Base-by-base conservation (phyloP, 2,888 invertebrate species). In the Tinea trinotella region DNA sequence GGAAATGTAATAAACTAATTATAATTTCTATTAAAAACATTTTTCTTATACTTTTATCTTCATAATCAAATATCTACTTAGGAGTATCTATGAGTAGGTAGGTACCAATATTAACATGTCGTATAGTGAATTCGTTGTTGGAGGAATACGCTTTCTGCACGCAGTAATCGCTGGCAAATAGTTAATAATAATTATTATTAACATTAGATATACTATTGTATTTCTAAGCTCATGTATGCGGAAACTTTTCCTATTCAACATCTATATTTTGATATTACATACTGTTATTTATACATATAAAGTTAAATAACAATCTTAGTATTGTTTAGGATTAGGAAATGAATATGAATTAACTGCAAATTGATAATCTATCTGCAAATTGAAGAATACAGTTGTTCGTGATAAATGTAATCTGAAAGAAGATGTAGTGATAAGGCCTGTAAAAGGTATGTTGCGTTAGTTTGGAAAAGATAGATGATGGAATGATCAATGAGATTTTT, bases 91-190 rank as follows among this genome's bases (percentile, higher is more conserved):
- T 7, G 24, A 7, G 5, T 7, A 24, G 9, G 24, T 24, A 24
- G 6, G 9, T 24, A 24, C 24, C n/a, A n/a, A 40, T 13, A 17
- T 40, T 40, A 13, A 40, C 13, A 40, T 15, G 70, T 69, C 73
- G 71, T 66, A 68, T 59, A 57, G 72, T 72, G 75, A 46, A 79
- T 78, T 82, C 81, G 77, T 75, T 73, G 76, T 67, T 65, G 68
- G 69, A 68, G 77, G 70, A 74, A 74, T 62, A 84, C 83, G 83
- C 84, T 84, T 84, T 84, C 84, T 83, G 83, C 73, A 75, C 84
- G 79, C 77, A 63, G 66, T 79, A 81, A 69, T 70, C 60, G 67
- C 61, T 67, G 12, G 50, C 24, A 50, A 49, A 50, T 50, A 50
- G 5, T 17, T 40, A 13, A 17, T 46, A 46, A n/a, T 19, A 46